Conservation (phyloP, 2,888 invertebrate genomes). For the Barypeithes pellucidus region DNA sequence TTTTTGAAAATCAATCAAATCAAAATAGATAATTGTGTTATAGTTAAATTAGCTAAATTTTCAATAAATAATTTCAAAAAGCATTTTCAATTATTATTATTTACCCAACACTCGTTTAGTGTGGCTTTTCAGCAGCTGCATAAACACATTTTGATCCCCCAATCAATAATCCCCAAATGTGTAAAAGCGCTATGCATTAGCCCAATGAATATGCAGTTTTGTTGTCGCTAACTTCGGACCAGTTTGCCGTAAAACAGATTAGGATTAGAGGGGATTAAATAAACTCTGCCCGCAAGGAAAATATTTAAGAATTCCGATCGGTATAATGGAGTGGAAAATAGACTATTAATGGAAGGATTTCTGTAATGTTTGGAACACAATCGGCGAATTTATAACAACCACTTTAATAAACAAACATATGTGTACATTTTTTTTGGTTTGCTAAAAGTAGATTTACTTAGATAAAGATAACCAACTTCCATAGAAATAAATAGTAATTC, state of each 20-base stretch:
- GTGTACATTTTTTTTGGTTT: no score
- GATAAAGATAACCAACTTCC: no score
- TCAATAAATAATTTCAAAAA: conserved; percentile 9
- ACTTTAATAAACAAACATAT: no score
- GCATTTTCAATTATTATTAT: conserved; percentile 16
- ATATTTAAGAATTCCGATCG: conserved; percentile 6
- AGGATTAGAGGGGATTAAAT: conserved; percentile 43
- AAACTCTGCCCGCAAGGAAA: conserved; percentile 20
- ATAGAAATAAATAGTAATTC: no score
- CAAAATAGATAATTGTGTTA: no score
- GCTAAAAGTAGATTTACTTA: no score
- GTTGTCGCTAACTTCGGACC: conserved; percentile 47
- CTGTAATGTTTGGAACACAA: no score
- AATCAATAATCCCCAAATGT: conserved; percentile 48
- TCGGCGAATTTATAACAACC: no score
- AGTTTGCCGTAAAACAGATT: conserved; percentile 46
- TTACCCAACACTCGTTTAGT: conserved; percentile 10
- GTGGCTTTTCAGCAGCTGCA: conserved; percentile 37
- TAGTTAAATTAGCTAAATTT: background rate
- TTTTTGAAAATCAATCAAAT: no score
- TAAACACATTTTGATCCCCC: conserved; percentile 34
- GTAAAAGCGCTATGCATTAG: conserved; percentile 50
- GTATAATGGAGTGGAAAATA: conserved; percentile 14
- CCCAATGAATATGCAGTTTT: conserved; percentile 52
- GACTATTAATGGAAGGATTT: no score